These are phyloP conservation scores for Xenus cinereus DNA, from an alignment of 2,113 vertebrate species.

Conservation along the genomic window DNA sequence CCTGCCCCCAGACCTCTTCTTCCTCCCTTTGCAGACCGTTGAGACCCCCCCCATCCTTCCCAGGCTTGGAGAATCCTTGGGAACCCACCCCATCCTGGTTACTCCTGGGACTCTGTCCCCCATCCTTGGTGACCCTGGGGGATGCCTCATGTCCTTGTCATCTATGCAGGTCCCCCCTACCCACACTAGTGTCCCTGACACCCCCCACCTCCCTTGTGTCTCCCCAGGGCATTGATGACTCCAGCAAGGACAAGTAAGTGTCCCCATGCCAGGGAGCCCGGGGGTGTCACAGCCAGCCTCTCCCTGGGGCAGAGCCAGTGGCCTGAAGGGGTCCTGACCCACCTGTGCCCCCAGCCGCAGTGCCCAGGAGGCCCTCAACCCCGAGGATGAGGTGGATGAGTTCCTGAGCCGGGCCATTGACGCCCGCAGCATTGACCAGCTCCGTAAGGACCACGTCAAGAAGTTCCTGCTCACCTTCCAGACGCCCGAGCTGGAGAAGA, in stretches of 20 bases:
- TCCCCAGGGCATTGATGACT: constrained; percentile 91
- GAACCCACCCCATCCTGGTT: background rate
- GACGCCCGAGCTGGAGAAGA: constrained; percentile 91
- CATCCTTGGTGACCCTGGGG: background rate
- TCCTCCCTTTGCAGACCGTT: background rate
- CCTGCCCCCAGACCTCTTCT: background rate
- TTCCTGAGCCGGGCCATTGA: constrained; percentile 94
- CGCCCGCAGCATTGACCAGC: constrained; percentile 93
- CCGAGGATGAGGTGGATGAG: constrained; percentile 94
- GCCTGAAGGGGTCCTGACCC: background rate
- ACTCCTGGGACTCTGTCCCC: background rate
- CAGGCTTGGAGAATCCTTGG: no score
- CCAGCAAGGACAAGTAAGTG: constrained; percentile 95
- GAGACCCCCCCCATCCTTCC: background rate
- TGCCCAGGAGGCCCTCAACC: constrained; percentile 91
- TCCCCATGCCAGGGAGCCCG: background rate
- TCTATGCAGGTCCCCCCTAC: background rate
- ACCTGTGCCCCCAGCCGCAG: constrained; percentile 75
- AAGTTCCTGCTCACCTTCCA: constrained; percentile 96
- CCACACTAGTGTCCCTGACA: background rate
- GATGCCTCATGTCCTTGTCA: background rate
- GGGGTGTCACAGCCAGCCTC: rapidly evolving
- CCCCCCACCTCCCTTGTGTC: background rate
- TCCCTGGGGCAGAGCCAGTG: background rate
- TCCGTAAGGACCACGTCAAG: constrained; percentile 94